Evolutionary conservation across 2,797 vertebrate species (phyloP).

Genomic region (Nasua narica): DNA sequence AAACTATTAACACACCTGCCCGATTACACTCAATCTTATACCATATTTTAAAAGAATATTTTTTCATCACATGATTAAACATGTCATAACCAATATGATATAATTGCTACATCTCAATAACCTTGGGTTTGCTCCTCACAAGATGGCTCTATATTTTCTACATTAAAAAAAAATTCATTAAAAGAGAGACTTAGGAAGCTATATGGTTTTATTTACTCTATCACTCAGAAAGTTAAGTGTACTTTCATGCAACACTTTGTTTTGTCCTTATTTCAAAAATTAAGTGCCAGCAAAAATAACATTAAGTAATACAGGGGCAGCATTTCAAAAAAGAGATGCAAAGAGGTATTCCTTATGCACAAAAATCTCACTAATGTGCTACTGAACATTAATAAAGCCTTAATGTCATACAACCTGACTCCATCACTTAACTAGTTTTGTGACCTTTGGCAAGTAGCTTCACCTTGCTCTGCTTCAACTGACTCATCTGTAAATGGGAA

Average conservation of each 20-base stretch:
- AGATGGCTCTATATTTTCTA: background rate
- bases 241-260: background rate
- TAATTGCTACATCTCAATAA: background rate
- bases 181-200: background rate
- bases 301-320: background rate
- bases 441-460: slow-evolving; percentile 26
- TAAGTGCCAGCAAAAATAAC: background rate
- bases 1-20: background rate
- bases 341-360: background rate
- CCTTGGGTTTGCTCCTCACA: background rate
- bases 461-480: background rate
- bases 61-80: background rate
- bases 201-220: background rate
- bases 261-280: slow-evolving; percentile 28
- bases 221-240: background rate
- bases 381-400: background rate
- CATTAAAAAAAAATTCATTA: background rate
- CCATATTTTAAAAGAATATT: background rate
- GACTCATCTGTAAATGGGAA: background rate
- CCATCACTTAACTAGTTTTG: slow-evolving; percentile 4
- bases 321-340: background rate
- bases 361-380: slow-evolving; percentile 34
- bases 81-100: background rate
- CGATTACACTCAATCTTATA: background rate
- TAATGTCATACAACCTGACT: slow-evolving; percentile 13